phyloP scores from a whole-genome alignment of 37 sponge, comb jelly and placozoan species.

The Mnemiopsis leidyi region DNA sequence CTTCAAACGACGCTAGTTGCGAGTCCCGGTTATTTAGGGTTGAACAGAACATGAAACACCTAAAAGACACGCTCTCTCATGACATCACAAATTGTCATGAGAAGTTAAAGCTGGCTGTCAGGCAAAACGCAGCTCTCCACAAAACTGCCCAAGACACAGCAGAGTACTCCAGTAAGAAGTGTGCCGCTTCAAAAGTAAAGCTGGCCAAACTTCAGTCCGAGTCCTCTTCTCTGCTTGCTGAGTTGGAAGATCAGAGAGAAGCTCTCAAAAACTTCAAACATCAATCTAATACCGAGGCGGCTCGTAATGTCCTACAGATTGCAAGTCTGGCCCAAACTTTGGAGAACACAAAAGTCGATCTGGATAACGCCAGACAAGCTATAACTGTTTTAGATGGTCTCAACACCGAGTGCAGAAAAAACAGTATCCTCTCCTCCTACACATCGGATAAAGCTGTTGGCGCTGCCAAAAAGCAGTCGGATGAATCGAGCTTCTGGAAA shows the following conservation, averaged over 20 bases:
- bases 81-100: background rate
- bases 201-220: background rate
- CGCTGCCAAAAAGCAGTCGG: background rate
- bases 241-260: background rate
- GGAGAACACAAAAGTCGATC: background rate
- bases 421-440: background rate
- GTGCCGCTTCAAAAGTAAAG: background rate
- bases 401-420: background rate
- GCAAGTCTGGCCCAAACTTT: background rate
- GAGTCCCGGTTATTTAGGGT: background rate
- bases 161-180: background rate
- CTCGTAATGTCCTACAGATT: background rate
- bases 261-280: background rate
- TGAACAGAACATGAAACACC: background rate
- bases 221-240: background rate
- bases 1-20: background rate
- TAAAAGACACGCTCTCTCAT: slow-evolving; percentile 1
- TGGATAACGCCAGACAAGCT: background rate
- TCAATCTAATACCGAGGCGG: background rate
- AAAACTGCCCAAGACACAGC: background rate
- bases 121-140: background rate
- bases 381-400: background rate
- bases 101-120: background rate
- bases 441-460: too few species aligned
- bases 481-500: background rate